Evolutionary conservation across 1,140 invertebrate genomes (phyloP).

Genomic region (Formica exsecta): DNA sequence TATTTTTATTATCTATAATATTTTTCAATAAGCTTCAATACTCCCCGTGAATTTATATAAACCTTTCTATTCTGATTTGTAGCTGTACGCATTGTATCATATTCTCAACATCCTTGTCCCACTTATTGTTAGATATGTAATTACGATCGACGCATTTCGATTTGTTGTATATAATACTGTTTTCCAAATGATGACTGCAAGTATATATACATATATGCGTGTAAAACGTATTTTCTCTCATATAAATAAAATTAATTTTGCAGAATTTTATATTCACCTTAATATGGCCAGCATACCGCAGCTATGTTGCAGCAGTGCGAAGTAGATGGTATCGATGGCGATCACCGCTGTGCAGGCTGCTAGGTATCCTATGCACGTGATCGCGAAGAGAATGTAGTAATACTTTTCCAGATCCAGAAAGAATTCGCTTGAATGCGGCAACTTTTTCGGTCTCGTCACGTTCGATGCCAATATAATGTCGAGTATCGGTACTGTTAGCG

Average conservation of each 20-base stretch:
- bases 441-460: constrained; percentile 8
- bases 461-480: not conserved
- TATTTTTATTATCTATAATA: not conserved
- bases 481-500: not conserved
- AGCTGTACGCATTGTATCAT: constrained; percentile 23
- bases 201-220: not conserved
- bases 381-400: constrained; percentile 55
- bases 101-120: not conserved
- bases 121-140: not conserved
- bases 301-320: constrained; percentile 31
- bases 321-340: not conserved
- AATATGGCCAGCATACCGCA: constrained; percentile 36
- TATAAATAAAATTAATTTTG: not conserved
- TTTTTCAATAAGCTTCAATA: not conserved
- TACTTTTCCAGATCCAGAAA: constrained; percentile 65
- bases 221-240: not conserved
- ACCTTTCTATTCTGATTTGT: constrained; percentile 44
- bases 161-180: not conserved
- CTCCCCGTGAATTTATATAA: not conserved
- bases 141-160: not conserved
- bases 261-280: not conserved
- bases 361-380: constrained; percentile 57
- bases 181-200: constrained; percentile 21
- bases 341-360: not conserved
- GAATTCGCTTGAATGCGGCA: constrained; percentile 52